phyloP scores from a whole-genome alignment of 2,888 invertebrate genomes.

The Hemaris fuciformis region DNA sequence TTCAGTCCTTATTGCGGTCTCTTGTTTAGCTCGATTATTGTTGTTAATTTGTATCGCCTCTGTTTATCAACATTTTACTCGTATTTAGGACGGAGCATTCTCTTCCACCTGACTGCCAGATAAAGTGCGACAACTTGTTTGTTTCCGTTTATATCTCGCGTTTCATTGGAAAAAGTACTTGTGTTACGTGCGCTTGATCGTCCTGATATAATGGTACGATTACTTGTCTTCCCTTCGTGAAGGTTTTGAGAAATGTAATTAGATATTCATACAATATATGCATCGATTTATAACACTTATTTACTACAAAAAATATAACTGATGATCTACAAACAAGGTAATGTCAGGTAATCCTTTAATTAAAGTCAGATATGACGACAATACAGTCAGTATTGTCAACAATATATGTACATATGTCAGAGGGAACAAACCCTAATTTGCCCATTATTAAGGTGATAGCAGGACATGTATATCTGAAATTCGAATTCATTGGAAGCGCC shows the following conservation, averaged over 20 bases:
- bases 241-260: not conserved
- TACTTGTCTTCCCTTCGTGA: not conserved
- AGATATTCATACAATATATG: not conserved
- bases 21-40: constrained; percentile 53
- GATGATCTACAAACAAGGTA: no score
- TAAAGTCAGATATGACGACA: no score
- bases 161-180: not conserved
- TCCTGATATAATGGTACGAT: not conserved
- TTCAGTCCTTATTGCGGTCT: constrained; percentile 43
- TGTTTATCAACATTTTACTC: constrained; percentile 41
- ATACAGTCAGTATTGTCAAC: no score
- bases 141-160: constrained; percentile 5
- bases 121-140: constrained; percentile 17
- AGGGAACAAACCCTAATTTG: no score
- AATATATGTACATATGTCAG: no score
- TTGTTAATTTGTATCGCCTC: constrained; percentile 59
- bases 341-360: no score
- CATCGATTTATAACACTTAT: not conserved
- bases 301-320: no score
- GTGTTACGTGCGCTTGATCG: not conserved
- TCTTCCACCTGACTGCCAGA: constrained; percentile 2
- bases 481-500: no score
- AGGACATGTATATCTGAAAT: no score
- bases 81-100: constrained; percentile 19
- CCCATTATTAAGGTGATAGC: no score